Evolutionary conservation across 2,888 invertebrate species (phyloP), one percentile per base, ranked within the genome.

Genomic region (Lepidochitona cinerea): DNA sequence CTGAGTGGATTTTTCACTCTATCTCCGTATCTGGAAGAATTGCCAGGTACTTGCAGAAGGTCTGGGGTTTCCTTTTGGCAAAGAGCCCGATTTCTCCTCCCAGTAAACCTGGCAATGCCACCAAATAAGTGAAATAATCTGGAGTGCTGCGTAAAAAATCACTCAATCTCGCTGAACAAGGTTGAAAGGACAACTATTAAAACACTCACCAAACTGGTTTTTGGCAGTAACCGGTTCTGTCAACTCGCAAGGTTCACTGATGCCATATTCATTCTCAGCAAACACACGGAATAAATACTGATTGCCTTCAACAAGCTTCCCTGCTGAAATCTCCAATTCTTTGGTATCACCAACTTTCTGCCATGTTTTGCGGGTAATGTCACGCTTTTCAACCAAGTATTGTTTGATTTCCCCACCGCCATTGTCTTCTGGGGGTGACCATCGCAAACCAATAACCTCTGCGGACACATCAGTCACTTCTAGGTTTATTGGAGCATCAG

Each of bases 221-320:
- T 88, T 89, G 52, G 88, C 87, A 33, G 84, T 86, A 59, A 96
- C 93, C 0, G 95, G 92, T 75, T 95, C 94, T n/a, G 84, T 82
- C 18, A 97, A 95, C 90, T 95, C 94, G 64, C 94, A 92, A 26
- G 96, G 94, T 82, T 96, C 95, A 68, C 97, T 96, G 68, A 93
- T 92, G 7, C 97, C 97, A 72, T 96, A 93, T 9, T 95, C 94
- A 91, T 97, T 97, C 82, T 94, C 94, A 0, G 97, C 97, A 85
- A 94, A 93, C 23, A 97, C 94, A 79, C 96, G 93, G 93, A 97
- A 96, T 92, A 95, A 93, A 88, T 97, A 97, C 86, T 96, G 94
- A 54, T 93, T 93, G 87, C 96, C 95, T 89, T 95, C 94, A 79
- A 94, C 93, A 73, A 97, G 92, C 88, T 94, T 85, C 7, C 82